Conservation (phyloP, 2,888 invertebrate genomes). For the Melinaea marsaeus region DNA sequence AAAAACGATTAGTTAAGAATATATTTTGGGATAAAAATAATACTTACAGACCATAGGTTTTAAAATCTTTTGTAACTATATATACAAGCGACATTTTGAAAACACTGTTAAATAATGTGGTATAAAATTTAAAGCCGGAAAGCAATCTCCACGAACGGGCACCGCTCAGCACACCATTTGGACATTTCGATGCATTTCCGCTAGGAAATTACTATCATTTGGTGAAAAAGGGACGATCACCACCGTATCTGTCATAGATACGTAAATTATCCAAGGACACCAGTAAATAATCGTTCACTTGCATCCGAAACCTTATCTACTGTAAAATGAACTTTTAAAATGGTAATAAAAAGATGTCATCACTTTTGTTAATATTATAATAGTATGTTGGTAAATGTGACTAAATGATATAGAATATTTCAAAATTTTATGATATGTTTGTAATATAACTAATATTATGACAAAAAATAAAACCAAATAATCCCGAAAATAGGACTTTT, state of each 20-base stretch:
- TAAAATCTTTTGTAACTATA: slow-evolving; percentile 21
- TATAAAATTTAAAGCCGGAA: slow-evolving; percentile 60
- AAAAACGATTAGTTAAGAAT: no score
- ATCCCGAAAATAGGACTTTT: slow-evolving; percentile 7
- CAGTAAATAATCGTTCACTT: slow-evolving; percentile 17
- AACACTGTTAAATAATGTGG: slow-evolving; percentile 42
- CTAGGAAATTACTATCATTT: slow-evolving; percentile 72
- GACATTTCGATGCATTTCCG: slow-evolving; percentile 74
- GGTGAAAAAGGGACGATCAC: slow-evolving; percentile 60
- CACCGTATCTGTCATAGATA: slow-evolving; percentile 47
- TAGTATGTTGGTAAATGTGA: no score
- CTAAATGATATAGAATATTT: no score
- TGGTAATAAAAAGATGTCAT: background rate
- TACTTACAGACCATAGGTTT: background rate
- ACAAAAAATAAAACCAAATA: slow-evolving; percentile 1
- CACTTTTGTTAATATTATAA: no score
- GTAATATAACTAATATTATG: background rate
- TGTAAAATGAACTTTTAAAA: slow-evolving; percentile 7
- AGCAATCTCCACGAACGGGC: slow-evolving; percentile 67
- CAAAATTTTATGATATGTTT: no score
- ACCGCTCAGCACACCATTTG: slow-evolving; percentile 71
- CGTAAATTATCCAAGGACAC: slow-evolving; percentile 20
- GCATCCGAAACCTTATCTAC: slow-evolving; percentile 20
- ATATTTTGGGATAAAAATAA: background rate
- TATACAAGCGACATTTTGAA: slow-evolving; percentile 23